These are phyloP conservation scores for Atrichornis clamosus DNA, from an alignment of 2,113 vertebrate genomes.

Conservation along the genomic window DNA sequence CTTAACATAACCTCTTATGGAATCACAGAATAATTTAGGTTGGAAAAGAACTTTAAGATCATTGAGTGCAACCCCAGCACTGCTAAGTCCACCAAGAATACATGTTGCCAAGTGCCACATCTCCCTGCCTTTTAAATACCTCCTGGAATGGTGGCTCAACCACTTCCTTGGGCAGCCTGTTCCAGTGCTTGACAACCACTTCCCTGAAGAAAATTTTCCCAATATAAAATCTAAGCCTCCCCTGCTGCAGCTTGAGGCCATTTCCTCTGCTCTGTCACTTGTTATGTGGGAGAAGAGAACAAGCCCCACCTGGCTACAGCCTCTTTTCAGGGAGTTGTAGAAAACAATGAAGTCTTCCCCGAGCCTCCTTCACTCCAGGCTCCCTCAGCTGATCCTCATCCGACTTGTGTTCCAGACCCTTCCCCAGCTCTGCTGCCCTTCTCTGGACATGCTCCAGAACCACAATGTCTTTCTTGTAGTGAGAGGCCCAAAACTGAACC, in stretches of 20 bases:
- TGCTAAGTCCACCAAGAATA: not conserved
- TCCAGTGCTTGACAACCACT: not conserved
- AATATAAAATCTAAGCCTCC: not conserved
- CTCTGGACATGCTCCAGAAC: accelerated
- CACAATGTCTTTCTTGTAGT: accelerated
- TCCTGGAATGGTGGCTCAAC: not conserved
- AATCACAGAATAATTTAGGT: not conserved
- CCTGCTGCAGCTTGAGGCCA: not conserved
- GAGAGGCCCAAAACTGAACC: not conserved
- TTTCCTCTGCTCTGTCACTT: not conserved
- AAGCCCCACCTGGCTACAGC: accelerated
- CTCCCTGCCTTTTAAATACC: not conserved
- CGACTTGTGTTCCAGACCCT: not conserved
- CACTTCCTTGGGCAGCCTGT: not conserved
- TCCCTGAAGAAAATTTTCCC: not conserved
- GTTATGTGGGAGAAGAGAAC: not conserved
- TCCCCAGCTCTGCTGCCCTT: not conserved
- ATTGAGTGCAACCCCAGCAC: not conserved
- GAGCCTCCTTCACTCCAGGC: not conserved
- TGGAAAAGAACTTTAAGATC: not conserved
- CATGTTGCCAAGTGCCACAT: not conserved
- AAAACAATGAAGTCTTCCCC: not conserved
- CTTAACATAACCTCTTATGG: not conserved
- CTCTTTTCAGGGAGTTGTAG: not conserved
- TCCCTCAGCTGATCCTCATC: not conserved